Evolutionary conservation across 2,113 vertebrate genomes (phyloP).

Genomic region (Calyptommatus sinebrachiatus): DNA sequence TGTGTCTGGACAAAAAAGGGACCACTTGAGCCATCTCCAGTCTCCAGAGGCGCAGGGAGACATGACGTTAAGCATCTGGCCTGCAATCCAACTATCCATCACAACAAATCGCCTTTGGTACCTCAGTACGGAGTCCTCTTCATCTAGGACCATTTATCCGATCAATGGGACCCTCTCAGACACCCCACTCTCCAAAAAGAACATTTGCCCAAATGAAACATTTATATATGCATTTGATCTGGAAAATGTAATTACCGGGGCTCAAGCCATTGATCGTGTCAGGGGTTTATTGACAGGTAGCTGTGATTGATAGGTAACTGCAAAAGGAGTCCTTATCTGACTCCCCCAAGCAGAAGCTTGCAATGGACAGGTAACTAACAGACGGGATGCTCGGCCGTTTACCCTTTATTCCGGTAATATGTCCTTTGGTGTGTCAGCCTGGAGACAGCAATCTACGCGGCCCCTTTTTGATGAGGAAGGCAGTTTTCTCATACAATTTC

Average conservation of each 20-base stretch:
- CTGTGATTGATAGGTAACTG: conserved; percentile 19
- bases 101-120: not conserved
- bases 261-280: conserved; percentile 42
- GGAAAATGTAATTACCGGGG: conserved; percentile 56
- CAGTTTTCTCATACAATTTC: not conserved
- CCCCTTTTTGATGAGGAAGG: conserved; percentile 6
- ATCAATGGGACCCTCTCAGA: conserved; percentile 13
- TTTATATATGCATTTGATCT: conserved; percentile 59
- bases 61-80: not conserved
- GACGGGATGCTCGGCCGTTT: not conserved
- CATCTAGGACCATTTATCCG: not conserved
- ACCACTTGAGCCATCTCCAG: rapidly evolving
- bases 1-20: rapidly evolving
- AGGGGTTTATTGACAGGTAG: conserved; percentile 46
- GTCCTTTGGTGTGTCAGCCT: not conserved
- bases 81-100: not conserved
- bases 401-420: not conserved
- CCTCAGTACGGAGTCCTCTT: not conserved
- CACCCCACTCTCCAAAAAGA: conserved; percentile 4
- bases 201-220: conserved; percentile 51
- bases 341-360: not conserved
- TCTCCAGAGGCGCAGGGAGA: not conserved
- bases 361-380: not conserved
- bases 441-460: not conserved
- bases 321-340: conserved; percentile 31